Base-by-base conservation (phyloP, 2,888 invertebrate species). In the Pandemis corylana region DNA sequence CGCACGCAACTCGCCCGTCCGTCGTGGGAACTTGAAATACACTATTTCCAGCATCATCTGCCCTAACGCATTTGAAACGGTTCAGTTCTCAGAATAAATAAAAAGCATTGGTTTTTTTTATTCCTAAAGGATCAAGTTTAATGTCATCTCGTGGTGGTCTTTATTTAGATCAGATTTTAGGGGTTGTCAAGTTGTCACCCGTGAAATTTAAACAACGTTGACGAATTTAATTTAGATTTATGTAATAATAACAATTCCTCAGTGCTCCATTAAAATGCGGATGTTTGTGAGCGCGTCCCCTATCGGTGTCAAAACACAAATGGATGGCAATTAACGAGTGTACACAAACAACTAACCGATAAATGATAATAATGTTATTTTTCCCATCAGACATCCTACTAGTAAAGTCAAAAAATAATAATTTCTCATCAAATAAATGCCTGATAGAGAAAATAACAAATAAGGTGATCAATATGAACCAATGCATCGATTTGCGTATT, bases 21-120 rank as follows among this genome's bases (percentile, higher is more conserved):
- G 78, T 83, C 93, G 93, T 93, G 93, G 90, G 94, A 93, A 93
- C 81, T 81, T 63, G 65, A 71, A 69, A 73, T 71, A 72, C 78
- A 77, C 83, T 84, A 75, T 72, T 83, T 86, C 82, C 80, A 85
- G 85, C 78, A 82, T 85, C 87, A 85, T 85, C 83, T 88, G 85
- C 80, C 79, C 77, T 79, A 69, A 70, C 74, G 80, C 78, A 68
- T 78, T 73, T 76, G 82, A 81, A 81, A 84, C 79, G 83, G 76
- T 83, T 81, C 81, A 83, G 83, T 85, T 82, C 81, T 72, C 72
- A 71, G 71, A 77, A 79, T 15, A 62, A 68, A 61, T 75, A 81
- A 78, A 75, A 69, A 78, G 76, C 66, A 77, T 72, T 77, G 77
- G 65, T 66, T 77, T 81, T 77, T 77, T 81, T 81, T 79, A 77